Conservation (phyloP, 2,113 vertebrate genomes). For the Oryzias javanicus region DNA sequence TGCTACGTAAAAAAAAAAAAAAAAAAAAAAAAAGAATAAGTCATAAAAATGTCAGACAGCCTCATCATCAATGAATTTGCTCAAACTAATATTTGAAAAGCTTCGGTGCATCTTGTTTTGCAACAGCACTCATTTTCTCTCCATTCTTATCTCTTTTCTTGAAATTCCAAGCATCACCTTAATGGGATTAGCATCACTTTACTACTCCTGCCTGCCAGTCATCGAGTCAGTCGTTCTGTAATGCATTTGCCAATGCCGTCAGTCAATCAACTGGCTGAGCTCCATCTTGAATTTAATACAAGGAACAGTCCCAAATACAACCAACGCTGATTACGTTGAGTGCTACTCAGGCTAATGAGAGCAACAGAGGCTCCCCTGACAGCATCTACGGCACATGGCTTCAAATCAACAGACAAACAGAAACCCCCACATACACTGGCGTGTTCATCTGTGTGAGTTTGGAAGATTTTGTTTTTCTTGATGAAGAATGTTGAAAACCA, state of each 20-base stretch:
- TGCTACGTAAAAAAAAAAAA: not conserved
- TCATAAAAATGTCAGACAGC: not conserved
- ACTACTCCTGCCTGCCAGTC: constrained; percentile 27
- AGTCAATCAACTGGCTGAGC: constrained; percentile 57
- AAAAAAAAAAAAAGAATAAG: not conserved
- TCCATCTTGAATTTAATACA: constrained; percentile 56
- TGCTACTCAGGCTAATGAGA: constrained; percentile 70
- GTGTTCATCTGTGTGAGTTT: too few species aligned
- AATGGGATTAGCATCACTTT: constrained; percentile 30
- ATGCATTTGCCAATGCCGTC: constrained; percentile 59
- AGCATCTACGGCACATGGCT: constrained; percentile 19
- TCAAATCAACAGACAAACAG: constrained; percentile 1
- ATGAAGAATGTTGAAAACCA: too few species aligned
- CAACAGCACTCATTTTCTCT: too few species aligned
- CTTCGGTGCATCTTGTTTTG: too few species aligned
- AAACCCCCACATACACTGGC: too few species aligned
- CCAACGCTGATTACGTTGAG: constrained; percentile 62
- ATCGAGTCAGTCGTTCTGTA: constrained; percentile 45
- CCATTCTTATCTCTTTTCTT: not conserved
- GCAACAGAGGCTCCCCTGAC: constrained; percentile 36
- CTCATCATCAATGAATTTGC: too few species aligned
- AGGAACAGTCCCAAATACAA: constrained; percentile 38
- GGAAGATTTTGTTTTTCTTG: too few species aligned
- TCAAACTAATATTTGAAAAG: too few species aligned
- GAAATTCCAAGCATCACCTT: constrained; percentile 21